Base-by-base conservation (phyloP, 2,888 invertebrate genomes). In the Sphaerolaimus hirsutus region DNA sequence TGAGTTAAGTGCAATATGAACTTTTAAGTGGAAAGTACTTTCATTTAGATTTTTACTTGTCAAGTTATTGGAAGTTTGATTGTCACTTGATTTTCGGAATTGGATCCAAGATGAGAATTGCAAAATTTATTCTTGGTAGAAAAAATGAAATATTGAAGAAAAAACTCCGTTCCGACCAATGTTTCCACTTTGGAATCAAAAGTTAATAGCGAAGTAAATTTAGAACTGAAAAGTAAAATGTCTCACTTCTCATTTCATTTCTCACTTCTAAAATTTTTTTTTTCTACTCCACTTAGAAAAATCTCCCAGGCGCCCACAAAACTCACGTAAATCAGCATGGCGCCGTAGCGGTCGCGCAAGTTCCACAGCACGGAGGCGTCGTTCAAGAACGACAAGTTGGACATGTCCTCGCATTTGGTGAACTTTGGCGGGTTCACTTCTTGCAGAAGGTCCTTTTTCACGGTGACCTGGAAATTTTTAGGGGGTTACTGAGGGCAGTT, bases 371-470 rank as follows among this genome's bases (percentile, higher is more conserved):
- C 89, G 67, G 87, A 86, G 73, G 89, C 89, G 74, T 89, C 89
- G 76, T 91, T 91, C 73, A 89, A 79, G 74, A 89, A 89, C 71
- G 89, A 87, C 79, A 89, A 78, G 73, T 86, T 86, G 50, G 58
- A 58, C 60, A 59, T 59, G 56, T 59, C 58, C 50, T 59, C 58
- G 73, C 76, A 75, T 78, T 89, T 89, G 74, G 89, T 87, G 76
- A 82, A 91, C 76, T 91, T 91, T 67, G 89, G 89, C 65, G 91
- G 91, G 74, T 91, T 91, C 72, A 89, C 87, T 75, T 89, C 89
- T 68, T 75, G 77, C 65, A 89, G 79, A 62, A 75, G 73, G 56
- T 84, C 84, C 75, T 81, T 82, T 74, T 80, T 82, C 68, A 79
- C 71, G 59, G 74, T 74, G 46, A 19, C 7, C 48, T 48, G 21